These are phyloP conservation scores for Sebastes schlegelii DNA, from an alignment of 2,113 vertebrate species.

Conservation along the genomic window DNA sequence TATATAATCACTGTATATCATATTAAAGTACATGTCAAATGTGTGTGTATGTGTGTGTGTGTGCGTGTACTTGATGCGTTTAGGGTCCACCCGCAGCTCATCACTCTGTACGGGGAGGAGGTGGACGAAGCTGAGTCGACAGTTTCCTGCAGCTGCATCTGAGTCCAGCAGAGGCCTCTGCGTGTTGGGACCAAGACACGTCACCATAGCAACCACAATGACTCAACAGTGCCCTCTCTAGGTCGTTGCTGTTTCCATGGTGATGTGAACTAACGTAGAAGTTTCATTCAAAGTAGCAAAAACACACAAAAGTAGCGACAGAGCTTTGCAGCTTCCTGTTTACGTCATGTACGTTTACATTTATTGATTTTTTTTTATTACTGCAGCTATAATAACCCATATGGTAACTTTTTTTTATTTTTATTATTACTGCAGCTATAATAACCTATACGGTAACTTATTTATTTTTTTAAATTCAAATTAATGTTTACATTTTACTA, in stretches of 20 bases:
- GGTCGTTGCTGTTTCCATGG: not conserved
- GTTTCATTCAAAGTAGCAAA: not conserved
- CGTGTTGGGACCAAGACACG: not conserved
- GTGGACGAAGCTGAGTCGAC: slow-evolving; percentile 64
- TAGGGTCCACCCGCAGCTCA: slow-evolving; percentile 76
- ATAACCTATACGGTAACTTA: not conserved
- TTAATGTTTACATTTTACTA: slow-evolving; percentile 45
- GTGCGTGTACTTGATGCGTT: slow-evolving; percentile 10
- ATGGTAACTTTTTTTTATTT: not conserved
- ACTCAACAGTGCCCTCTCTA: not conserved
- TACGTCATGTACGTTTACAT: not conserved
- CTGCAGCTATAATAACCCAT: slow-evolving; percentile 1
- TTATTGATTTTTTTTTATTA: not conserved
- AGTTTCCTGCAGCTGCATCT: slow-evolving; percentile 75
- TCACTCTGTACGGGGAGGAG: slow-evolving; percentile 75
- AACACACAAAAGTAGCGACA: not conserved
- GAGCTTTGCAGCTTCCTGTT: slow-evolving; percentile 15
- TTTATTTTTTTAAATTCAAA: slow-evolving; percentile 16
- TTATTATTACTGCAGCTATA: slow-evolving; percentile 1
- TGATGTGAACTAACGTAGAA: not conserved
- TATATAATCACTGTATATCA: not conserved
- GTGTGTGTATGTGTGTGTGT: slow-evolving; percentile 7
- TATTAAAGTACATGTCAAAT: not conserved
- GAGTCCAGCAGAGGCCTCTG: slow-evolving; percentile 24
- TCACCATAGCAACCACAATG: not conserved